Conservation (phyloP, 1,140 invertebrate genomes). For the Mizuhopecten yessoensis region DNA sequence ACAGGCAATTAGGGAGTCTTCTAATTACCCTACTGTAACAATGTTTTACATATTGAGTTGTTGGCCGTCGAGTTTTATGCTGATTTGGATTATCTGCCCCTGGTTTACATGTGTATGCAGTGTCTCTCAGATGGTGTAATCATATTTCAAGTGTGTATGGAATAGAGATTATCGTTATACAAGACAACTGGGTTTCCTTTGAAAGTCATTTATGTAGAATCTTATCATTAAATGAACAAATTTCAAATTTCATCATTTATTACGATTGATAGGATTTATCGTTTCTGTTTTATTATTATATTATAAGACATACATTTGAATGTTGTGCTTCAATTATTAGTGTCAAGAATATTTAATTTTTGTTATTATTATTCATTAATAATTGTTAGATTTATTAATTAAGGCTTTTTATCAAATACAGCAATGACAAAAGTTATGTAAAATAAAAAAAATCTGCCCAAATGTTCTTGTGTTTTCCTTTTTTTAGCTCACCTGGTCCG, state of each 20-base stretch:
- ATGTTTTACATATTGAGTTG: background rate
- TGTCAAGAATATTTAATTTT: background rate
- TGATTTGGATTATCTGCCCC: background rate
- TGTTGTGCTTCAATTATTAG: slow-evolving; percentile 17
- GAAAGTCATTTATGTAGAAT: background rate
- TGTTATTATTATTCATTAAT: slow-evolving; percentile 23
- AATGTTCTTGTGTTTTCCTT: background rate
- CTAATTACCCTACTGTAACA: background rate
- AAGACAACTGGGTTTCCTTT: background rate
- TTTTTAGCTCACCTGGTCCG: too few species aligned
- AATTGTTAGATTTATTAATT: slow-evolving; percentile 40
- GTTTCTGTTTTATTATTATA: slow-evolving; percentile 11
- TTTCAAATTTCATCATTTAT: background rate
- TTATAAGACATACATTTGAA: slow-evolving; percentile 20
- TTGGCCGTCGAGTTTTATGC: too few species aligned
- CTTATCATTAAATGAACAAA: background rate
- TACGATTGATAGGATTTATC: background rate
- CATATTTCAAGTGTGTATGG: background rate
- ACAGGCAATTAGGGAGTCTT: background rate
- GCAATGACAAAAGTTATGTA: slow-evolving; percentile 34
- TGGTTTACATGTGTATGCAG: background rate
- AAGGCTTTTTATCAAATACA: slow-evolving; percentile 35
- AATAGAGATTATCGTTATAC: background rate
- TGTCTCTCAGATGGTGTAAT: background rate
- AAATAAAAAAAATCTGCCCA: slow-evolving; percentile 38